These are phyloP conservation scores for Syritta pipiens DNA, from an alignment of 2,888 invertebrate genomes.

Conservation along the genomic window DNA sequence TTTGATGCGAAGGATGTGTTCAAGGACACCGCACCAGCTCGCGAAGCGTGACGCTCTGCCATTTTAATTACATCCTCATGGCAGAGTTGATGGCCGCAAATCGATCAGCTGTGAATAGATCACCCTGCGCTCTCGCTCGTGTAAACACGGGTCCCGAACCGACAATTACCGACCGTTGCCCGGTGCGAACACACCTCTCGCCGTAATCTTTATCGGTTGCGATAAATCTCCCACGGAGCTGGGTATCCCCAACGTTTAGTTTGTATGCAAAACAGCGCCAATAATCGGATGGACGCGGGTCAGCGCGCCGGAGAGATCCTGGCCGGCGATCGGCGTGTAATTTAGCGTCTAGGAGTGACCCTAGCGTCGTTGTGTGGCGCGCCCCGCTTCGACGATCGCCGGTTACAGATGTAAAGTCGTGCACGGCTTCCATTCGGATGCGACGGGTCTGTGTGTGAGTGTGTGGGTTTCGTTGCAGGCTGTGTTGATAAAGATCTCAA, in stretches of 20 bases:
- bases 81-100: constrained; percentile 32
- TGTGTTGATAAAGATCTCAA: constrained; percentile 63
- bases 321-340: constrained; percentile 56
- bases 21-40: neutral
- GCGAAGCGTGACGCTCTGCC: neutral
- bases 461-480: neutral
- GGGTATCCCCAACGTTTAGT: constrained; percentile 69
- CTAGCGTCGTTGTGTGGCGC: constrained; percentile 27
- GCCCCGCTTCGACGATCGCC: constrained; percentile 6
- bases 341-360: constrained; percentile 64
- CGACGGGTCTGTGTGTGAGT: constrained; percentile 4
- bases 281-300: constrained; percentile 57
- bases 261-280: constrained; percentile 67
- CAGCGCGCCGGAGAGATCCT: constrained; percentile 45
- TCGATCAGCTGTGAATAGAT: constrained; percentile 55
- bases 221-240: constrained; percentile 61
- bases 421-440: constrained; percentile 49
- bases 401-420: constrained; percentile 58
- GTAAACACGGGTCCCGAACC: constrained; percentile 60
- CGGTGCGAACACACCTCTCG: constrained; percentile 67
- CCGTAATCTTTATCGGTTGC: constrained; percentile 64
- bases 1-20: constrained; percentile 39
- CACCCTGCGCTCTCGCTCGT: constrained; percentile 50
- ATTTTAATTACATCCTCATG: constrained; percentile 26
- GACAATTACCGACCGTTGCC: constrained; percentile 60